phyloP scores from a whole-genome alignment of 2,888 invertebrate species.

The Aporophyla nigra region DNA sequence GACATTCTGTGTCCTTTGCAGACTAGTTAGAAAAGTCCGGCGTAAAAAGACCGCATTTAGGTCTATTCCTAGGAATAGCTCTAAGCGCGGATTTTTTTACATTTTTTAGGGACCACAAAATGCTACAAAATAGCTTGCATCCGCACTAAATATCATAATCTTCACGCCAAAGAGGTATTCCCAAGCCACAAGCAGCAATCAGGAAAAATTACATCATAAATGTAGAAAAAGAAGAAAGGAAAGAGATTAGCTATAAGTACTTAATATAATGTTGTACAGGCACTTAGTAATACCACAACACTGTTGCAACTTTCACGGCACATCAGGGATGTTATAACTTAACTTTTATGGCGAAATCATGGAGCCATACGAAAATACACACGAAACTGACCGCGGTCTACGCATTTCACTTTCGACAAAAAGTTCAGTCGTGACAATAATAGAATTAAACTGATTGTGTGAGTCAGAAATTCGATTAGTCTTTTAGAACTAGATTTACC shows the following conservation, averaged over 20 bases:
- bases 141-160: slow-evolving; percentile 45
- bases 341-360: slow-evolving; percentile 50
- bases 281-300: slow-evolving; percentile 41
- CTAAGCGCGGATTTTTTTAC: background rate
- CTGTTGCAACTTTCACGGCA: slow-evolving; percentile 56
- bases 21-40: too few species aligned
- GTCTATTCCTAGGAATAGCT: background rate
- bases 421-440: slow-evolving; percentile 60
- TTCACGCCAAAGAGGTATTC: slow-evolving; percentile 18
- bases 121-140: slow-evolving; percentile 29
- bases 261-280: slow-evolving; percentile 47
- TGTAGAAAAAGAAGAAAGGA: slow-evolving; percentile 41
- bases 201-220: slow-evolving; percentile 47
- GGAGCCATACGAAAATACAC: slow-evolving; percentile 47
- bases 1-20: too few species aligned
- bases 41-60: too few species aligned
- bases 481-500: slow-evolving; percentile 41
- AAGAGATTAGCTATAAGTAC: slow-evolving; percentile 45
- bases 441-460: slow-evolving; percentile 55
- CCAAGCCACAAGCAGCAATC: slow-evolving; percentile 44
- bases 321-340: slow-evolving; percentile 54
- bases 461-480: slow-evolving; percentile 63
- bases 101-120: slow-evolving; percentile 26
- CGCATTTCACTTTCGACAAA: slow-evolving; percentile 68
- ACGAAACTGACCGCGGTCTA: slow-evolving; percentile 47